Percentiles rank a stretch among this genome's conserved stretches.
phyloP scores from a whole-genome alignment of 2,113 vertebrate species.

The Eclectus roratus region DNA sequence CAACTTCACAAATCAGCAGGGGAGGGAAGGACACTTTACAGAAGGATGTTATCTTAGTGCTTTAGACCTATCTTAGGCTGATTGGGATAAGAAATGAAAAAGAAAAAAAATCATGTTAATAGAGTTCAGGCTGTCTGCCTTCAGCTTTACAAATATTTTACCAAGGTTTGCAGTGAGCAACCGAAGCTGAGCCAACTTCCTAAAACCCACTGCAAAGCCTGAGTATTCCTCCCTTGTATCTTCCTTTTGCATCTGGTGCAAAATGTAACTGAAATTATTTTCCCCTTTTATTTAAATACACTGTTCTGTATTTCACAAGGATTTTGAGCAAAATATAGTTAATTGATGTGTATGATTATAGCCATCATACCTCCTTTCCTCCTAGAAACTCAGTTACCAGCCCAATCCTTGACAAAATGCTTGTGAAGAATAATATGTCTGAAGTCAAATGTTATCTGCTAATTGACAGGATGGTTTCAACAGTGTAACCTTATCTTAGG shows the following conservation, averaged over 20 bases:
- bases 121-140: neutral
- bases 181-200: neutral
- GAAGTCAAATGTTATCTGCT: constrained; percentile 41
- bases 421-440: constrained; percentile 6
- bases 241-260: neutral
- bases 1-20: neutral
- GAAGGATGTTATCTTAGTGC: neutral
- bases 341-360: neutral
- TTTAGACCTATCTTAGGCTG: neutral
- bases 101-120: neutral
- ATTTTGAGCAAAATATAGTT: neutral
- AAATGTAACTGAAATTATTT: neutral
- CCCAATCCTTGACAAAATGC: neutral
- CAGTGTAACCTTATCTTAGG: neutral
- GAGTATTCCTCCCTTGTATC: neutral
- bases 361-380: neutral
- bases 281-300: neutral
- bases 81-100: neutral
- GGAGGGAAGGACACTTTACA: neutral
- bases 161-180: neutral
- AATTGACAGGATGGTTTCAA: constrained; percentile 21
- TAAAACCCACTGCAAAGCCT: neutral
- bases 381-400: neutral
- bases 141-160: neutral
- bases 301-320: neutral